Percentiles rank a stretch among this genome's conserved stretches.
phyloP scores from a whole-genome alignment of 2,888 invertebrate genomes.

The Busseola fusca region DNA sequence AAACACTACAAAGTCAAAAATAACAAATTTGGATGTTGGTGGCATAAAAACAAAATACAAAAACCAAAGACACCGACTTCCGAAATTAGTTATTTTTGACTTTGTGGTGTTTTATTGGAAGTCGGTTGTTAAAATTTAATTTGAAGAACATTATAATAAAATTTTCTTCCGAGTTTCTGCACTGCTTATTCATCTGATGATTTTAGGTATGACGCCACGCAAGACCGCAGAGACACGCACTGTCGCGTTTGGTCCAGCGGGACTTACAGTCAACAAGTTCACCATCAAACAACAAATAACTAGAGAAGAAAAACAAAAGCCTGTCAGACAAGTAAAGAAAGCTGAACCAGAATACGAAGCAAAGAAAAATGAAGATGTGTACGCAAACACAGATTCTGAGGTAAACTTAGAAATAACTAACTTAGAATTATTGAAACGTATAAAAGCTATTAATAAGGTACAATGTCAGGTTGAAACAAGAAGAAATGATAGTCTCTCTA shows the following conservation, averaged over 20 bases:
- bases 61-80: no score
- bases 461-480: no score
- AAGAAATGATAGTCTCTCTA: constrained; percentile 26
- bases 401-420: constrained; percentile 60
- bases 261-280: constrained; percentile 47
- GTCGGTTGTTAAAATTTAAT: no score
- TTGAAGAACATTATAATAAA: no score
- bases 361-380: constrained; percentile 38
- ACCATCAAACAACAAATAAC: constrained; percentile 42
- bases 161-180: no score
- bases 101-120: no score
- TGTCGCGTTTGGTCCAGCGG: constrained; percentile 71
- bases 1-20: no score
- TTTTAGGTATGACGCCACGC: constrained; percentile 29
- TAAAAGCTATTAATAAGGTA: not conserved
- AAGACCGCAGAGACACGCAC: not conserved
- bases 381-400: constrained; percentile 66
- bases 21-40: no score
- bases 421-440: constrained; percentile 35
- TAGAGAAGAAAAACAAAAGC: constrained; percentile 15
- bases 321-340: constrained; percentile 16
- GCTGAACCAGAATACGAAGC: constrained; percentile 31
- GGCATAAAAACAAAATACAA: no score
- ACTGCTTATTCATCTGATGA: not conserved
- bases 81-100: no score